Conservation (phyloP, 2,797 vertebrate genomes). For the Hoplostethus mediterraneus region DNA sequence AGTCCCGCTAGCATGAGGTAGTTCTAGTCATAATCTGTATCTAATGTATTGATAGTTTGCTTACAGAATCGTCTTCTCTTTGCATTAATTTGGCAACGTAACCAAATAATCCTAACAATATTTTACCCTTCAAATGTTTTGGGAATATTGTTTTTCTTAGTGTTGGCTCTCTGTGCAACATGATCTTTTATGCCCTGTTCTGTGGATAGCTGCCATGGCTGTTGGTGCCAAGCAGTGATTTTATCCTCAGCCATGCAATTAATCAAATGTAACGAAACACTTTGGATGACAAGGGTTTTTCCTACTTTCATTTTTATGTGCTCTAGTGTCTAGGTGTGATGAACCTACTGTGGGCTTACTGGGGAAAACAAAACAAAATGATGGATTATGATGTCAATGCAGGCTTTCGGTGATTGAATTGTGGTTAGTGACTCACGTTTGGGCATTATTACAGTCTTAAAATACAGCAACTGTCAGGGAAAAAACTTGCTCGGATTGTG, state of each 20-base stretch:
- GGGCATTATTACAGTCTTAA: constrained; percentile 50
- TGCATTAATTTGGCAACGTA: constrained; percentile 1
- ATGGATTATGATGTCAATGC: constrained; percentile 55
- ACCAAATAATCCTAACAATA: constrained; percentile 5
- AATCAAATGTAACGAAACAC: constrained; percentile 28
- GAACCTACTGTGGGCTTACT: background rate
- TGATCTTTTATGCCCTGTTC: constrained; percentile 12
- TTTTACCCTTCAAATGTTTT: constrained; percentile 24
- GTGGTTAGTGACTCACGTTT: constrained; percentile 48
- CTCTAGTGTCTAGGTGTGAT: constrained; percentile 3
- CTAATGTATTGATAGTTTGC: constrained; percentile 16
- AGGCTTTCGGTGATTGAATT: constrained; percentile 46
- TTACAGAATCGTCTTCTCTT: constrained; percentile 20
- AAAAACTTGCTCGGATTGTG: constrained; percentile 32
- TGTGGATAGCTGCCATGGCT: background rate
- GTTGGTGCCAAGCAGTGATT: constrained; percentile 18
- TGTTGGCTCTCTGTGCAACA: constrained; percentile 13
- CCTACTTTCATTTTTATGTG: constrained; percentile 9
- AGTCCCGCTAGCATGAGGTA: constrained; percentile 44
- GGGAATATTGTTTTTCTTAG: constrained; percentile 21
- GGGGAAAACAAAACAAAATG: constrained; percentile 50
- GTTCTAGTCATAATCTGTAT: constrained; percentile 38
- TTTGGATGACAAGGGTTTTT: constrained; percentile 44
- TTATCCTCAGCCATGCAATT: constrained; percentile 34
- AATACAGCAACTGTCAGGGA: constrained; percentile 27